Evolutionary conservation across 2,888 invertebrate species (phyloP), one percentile per base, ranked within the genome.

Genomic region (Polymixis lichenea): DNA sequence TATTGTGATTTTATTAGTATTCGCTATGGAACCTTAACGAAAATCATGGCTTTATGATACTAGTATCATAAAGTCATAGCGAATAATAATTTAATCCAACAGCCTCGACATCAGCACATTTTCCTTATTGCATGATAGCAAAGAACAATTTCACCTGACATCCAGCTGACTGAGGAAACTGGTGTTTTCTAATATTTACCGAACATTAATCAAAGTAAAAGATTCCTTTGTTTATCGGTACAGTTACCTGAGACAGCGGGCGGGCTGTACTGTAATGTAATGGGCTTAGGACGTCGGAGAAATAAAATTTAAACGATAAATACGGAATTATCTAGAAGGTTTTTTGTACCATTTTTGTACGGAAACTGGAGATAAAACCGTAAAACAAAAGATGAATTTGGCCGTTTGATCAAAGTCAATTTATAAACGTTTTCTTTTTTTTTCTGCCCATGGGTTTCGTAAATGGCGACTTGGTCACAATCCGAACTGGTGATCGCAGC

Each of bases 141-240:
- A 62, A 69, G 38, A 74, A 58, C 68, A 86, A 83, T 83, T 74
- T 83, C 65, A 69, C 71, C 86, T 83, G 83, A 83, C 78, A 86
- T 75, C 64, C 11, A 61, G 84, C 86, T 78, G 83, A 86, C 79
- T 86, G 62, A 72, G 75, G 84, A 83, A 86, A 83, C 75, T 75
- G 78, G 72, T 83, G 64, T 83, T 83, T 78, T 75, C 72, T 75
- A 64, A 83, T 83, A 83, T 83, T 86, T 83, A 78, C 72, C 53
- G 72, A 83, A 83, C 83, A 83, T 83, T 83, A 86, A 83, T 83
- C 83, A 83, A 83, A 86, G 86, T 86, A 78, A 83, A 77, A 86
- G 78, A 83, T 86, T 77, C 71, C 64, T 78, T 73, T 83, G 83
- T 83, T 83, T 83, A 83, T 83, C 86, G 78, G 77, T 68, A 85